Conservation (phyloP, 1,140 invertebrate species). For the Rhagoletis zephyria region DNA sequence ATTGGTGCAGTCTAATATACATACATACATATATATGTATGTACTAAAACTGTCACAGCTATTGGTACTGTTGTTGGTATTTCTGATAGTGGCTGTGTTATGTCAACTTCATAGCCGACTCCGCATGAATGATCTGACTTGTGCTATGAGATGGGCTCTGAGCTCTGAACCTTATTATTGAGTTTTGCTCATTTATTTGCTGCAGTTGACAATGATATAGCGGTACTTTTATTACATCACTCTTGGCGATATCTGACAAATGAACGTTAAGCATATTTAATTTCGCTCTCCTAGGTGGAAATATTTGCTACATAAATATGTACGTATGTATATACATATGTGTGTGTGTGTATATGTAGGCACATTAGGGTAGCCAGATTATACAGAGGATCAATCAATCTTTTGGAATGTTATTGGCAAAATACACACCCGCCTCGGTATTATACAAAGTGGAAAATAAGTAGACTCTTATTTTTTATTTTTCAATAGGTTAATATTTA, state of each 20-base stretch:
- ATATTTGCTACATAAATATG: neutral
- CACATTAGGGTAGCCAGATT: too few species aligned
- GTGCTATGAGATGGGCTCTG: neutral
- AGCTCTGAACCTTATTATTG: constrained; percentile 12
- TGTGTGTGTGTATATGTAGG: too few species aligned
- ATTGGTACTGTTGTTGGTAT: neutral
- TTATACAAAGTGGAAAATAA: too few species aligned
- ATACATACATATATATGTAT: too few species aligned
- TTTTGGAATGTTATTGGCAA: too few species aligned
- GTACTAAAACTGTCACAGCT: neutral
- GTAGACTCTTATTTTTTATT: too few species aligned
- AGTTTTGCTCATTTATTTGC: neutral
- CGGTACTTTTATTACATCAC: constrained; percentile 39
- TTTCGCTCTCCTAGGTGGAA: neutral
- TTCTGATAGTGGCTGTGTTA: neutral
- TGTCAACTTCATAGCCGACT: neutral
- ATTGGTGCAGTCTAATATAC: too few species aligned
- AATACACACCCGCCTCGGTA: too few species aligned
- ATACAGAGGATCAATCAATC: too few species aligned
- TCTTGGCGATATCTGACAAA: constrained; percentile 17
- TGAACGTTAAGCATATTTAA: constrained; percentile 38
- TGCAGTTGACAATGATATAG: constrained; percentile 34
- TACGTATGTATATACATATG: too few species aligned
- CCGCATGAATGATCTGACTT: constrained; percentile 1
- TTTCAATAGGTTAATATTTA: too few species aligned